phyloP scores from a whole-genome alignment of 1,140 invertebrate species.

The Zaprionus ghesquierei region DNA sequence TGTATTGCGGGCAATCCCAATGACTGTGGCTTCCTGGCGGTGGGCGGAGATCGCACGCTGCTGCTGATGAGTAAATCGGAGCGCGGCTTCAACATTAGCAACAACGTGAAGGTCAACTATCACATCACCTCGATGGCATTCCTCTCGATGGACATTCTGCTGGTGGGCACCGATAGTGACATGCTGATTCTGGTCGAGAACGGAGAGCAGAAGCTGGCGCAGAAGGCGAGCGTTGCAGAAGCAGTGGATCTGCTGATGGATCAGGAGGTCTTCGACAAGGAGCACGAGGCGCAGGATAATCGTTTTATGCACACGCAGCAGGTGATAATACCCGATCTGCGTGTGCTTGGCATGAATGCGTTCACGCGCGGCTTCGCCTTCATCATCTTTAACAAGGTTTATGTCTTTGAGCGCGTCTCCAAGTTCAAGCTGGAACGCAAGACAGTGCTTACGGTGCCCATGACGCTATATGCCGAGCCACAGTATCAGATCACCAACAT shows the following conservation, averaged over 20 bases:
- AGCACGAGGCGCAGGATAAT: slow-evolving; percentile 54
- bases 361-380: slow-evolving; percentile 85
- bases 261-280: slow-evolving; percentile 70
- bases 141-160: slow-evolving; percentile 87
- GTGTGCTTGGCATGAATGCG: slow-evolving; percentile 83
- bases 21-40: slow-evolving; percentile 87
- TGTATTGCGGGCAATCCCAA: slow-evolving; percentile 85
- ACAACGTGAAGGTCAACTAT: slow-evolving; percentile 89
- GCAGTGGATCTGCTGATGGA: slow-evolving; percentile 83
- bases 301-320: slow-evolving; percentile 43
- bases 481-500: slow-evolving; percentile 84
- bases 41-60: slow-evolving; percentile 87
- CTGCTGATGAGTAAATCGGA: slow-evolving; percentile 89
- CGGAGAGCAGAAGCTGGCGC: slow-evolving; percentile 88
- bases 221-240: slow-evolving; percentile 83
- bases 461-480: slow-evolving; percentile 69
- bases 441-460: slow-evolving; percentile 84
- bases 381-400: slow-evolving; percentile 84
- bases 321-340: slow-evolving; percentile 62
- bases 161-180: slow-evolving; percentile 89
- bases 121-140: slow-evolving; percentile 86
- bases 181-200: slow-evolving; percentile 88
- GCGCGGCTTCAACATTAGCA: slow-evolving; percentile 87
- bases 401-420: slow-evolving; percentile 85
- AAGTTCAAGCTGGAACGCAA: slow-evolving; percentile 84